Base-by-base conservation (phyloP, 2,888 invertebrate genomes). In the Eulithis testata region DNA sequence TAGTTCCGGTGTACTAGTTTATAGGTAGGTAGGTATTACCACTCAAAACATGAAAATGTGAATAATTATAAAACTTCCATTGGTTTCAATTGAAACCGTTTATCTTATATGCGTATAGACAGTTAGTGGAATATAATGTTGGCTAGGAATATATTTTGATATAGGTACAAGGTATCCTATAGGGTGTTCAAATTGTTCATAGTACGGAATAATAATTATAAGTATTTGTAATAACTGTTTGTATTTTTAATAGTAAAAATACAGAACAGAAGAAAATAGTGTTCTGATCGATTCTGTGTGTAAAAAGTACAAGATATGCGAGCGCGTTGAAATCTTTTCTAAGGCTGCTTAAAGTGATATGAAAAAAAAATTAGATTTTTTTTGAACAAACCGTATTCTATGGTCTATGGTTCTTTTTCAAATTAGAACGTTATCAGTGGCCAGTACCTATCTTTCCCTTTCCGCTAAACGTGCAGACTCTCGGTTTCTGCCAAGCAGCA, bases 401-500 rank as follows among this genome's bases (percentile, higher is more conserved):
- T 37, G 40, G 14, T 57, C 56, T 52, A 40, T 58, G 50, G 36
- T 53, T 44, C 31, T 11, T 11, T 63, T 65, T 63, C 8, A 63
- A 68, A 66, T 64, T 50, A 47, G 64, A 68, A 66, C 66, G 45
- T 68, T 65, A 66, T 63, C 62, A 53, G 6, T 37, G 36, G 57
- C 55, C 55, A 43, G 57, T 65, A 68, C 76, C 68, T 73, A 68
- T 77, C 68, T 73, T 75, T 76, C 71, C 68, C 70, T 73, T 73
- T 70, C 68, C 66, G 64, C 68, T 61, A 69, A 72, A 60, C 55
- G 31, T 54, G 60, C 4, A 11, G 45, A 82, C 83, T 84, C 80
- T 84, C 83, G 73, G 74, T 84, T 84, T 84, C 83, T 74, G 75
- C 75, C 36, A 50, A 58, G 50, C 63, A 58, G 50, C 63, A 56